Evolutionary conservation across 35 echinoderm and acorn worm species (phyloP).

Genomic region (Lytechinus variegatus): DNA sequence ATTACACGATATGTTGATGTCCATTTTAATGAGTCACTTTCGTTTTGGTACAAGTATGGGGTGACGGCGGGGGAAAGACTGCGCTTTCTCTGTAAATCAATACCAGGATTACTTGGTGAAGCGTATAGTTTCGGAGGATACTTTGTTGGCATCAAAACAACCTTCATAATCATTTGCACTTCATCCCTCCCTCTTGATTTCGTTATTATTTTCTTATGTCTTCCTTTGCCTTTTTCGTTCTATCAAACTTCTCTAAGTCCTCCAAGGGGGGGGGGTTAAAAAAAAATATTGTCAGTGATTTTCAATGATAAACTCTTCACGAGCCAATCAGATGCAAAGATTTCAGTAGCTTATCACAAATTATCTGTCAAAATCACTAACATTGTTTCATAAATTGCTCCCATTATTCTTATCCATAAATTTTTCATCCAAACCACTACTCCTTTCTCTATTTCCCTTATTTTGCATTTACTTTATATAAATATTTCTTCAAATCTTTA

Average conservation of each 20-base stretch:
- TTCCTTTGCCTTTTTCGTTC: not conserved
- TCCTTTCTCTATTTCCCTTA: not conserved
- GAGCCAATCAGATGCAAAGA: too few relatives aligned
- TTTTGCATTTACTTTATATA: too few relatives aligned
- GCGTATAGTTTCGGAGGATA: not conserved
- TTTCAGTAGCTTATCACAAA: too few relatives aligned
- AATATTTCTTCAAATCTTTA: too few relatives aligned
- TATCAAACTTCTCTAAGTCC: not conserved
- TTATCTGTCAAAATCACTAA: not conserved
- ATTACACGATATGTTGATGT: not conserved
- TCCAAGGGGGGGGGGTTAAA: too few relatives aligned
- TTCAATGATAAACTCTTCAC: too few relatives aligned
- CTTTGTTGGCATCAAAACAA: not conserved
- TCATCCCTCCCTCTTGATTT: not conserved
- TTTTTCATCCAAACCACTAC: not conserved
- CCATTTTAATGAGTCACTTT: not conserved
- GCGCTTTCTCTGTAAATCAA: not conserved
- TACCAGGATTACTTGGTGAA: not conserved
- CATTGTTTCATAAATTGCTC: not conserved
- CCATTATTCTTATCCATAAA: not conserved
- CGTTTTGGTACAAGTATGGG: not conserved
- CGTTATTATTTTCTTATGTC: not conserved
- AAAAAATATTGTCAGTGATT: too few relatives aligned
- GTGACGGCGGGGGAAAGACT: not conserved
- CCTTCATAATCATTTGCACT: too few relatives aligned